Conservation (phyloP, 1,140 invertebrate species). For the Habropoda laboriosa region DNA sequence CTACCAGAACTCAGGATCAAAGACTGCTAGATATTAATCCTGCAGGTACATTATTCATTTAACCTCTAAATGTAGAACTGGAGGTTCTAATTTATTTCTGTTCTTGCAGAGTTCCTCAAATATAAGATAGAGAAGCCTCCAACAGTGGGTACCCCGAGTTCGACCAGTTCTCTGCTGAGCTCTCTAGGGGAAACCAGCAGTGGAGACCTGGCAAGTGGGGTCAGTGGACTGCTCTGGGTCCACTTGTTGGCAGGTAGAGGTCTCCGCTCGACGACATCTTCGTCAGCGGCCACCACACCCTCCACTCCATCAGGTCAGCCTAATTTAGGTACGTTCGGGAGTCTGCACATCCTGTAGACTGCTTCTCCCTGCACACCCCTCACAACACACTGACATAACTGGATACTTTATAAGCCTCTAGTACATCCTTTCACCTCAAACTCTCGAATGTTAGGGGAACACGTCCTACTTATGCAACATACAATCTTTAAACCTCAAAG, state of each 20-base stretch:
- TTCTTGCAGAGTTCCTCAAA: conserved; percentile 90
- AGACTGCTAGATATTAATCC: conserved; percentile 94
- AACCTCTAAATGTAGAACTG: too few relatives aligned
- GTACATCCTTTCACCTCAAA: not conserved
- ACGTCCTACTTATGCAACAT: too few relatives aligned
- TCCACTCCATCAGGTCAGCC: conserved; percentile 84
- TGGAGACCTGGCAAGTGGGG: conserved; percentile 84
- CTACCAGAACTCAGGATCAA: conserved; percentile 85
- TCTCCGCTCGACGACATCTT: conserved; percentile 89
- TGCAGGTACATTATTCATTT: conserved; percentile 87
- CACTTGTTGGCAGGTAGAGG: conserved; percentile 95
- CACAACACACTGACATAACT: not conserved
- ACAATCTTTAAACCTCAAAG: not conserved
- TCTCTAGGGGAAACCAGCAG: conserved; percentile 75
- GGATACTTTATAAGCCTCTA: too few relatives aligned
- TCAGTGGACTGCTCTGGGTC: conserved; percentile 95
- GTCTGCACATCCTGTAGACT: conserved; percentile 6
- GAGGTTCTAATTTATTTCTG: not conserved
- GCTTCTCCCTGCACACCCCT: conserved; percentile 14
- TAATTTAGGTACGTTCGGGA: conserved; percentile 73
- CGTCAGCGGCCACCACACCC: conserved; percentile 85
- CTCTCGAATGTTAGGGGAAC: conserved; percentile 26
- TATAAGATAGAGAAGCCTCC: conserved; percentile 94
- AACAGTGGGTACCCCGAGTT: conserved; percentile 81
- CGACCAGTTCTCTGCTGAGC: conserved; percentile 79